phyloP scores from a whole-genome alignment of 2,888 invertebrate genomes.

The Parnassius glacialis region DNA sequence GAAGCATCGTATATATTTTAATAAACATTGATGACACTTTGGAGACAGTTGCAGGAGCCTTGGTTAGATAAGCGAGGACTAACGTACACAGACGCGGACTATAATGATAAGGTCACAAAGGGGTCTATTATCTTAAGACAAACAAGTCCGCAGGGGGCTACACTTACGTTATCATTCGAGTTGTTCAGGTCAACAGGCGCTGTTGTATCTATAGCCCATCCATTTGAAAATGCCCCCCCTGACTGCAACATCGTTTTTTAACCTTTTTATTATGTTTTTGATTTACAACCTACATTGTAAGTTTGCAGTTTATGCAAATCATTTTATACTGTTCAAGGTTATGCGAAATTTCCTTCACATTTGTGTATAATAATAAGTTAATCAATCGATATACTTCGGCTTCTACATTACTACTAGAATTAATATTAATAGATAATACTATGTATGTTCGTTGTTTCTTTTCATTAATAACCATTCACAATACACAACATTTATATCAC shows the following conservation, averaged over 20 bases:
- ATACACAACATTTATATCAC: too few relatives aligned
- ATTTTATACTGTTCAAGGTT: constrained; percentile 7
- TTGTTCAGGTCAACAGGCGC: constrained; percentile 68
- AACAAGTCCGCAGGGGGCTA: constrained; percentile 75
- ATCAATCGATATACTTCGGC: too few relatives aligned
- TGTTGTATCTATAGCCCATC: constrained; percentile 73
- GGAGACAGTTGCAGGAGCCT: constrained; percentile 41
- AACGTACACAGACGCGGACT: constrained; percentile 30
- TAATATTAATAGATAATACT: too few relatives aligned
- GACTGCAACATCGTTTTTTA: constrained; percentile 54
- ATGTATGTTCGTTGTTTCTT: too few relatives aligned
- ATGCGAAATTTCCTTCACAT: not conserved
- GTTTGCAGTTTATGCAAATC: constrained; percentile 28
- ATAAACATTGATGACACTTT: constrained; percentile 46
- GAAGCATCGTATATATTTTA: constrained; percentile 20
- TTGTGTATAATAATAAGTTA: not conserved
- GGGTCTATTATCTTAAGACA: constrained; percentile 55
- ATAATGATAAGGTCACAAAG: constrained; percentile 50
- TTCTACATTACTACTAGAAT: too few relatives aligned
- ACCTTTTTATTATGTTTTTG: constrained; percentile 29
- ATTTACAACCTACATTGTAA: constrained; percentile 27
- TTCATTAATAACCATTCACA: too few relatives aligned
- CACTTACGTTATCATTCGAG: constrained; percentile 68
- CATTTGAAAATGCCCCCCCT: constrained; percentile 56
- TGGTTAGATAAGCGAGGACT: constrained; percentile 33